Base-by-base conservation (phyloP, 2,113 vertebrate species). In the Macrotus californicus region DNA sequence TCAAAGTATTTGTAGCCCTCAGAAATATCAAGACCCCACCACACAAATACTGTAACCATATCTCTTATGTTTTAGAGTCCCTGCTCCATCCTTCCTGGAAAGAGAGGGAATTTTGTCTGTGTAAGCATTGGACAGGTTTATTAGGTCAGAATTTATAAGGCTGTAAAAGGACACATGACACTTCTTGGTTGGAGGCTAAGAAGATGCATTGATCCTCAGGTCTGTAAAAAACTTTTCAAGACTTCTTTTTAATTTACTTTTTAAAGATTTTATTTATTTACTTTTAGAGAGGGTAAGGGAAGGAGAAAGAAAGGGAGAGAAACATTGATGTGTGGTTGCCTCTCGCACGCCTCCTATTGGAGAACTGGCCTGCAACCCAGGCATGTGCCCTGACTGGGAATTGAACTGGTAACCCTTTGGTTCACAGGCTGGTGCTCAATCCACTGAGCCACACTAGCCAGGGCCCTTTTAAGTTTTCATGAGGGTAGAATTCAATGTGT, bases 131-230 rank as follows among this genome's bases (percentile, higher is more conserved):
- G 48, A 21, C 29, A 87, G 64, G 13, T 34, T 86, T 52, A 66
- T 89, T 88, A 89, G 83, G 50, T 85, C 15, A 86, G 66, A 76
- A 86, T 93, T 89, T 88, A 77, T 86, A 26, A 80, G 56, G 48
- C 52, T 94, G 24, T 80, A 34, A 87, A 56, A 34, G 46, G 75
- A 69, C 29, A 80, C 31, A 66, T 67, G 46, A 82, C 6, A 8
- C 41, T 61, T 69, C 9, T 73, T 90, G 13, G 84, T 46, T 82
- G 24, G 81, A 95, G n/a, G 50, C 48, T 85, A 66, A 94, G 18
- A 89, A 80, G 48, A 22, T 59, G 46, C 22, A 26, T 90, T 59
- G 73, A 88, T 81, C 92, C 22, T 7, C n/a, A 66, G 50, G 48
- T 90, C 34, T 79, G 34, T 76, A 80, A 92, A 94, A 72, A 94